Conservation (phyloP, 2,797 vertebrate species). For the Streptopelia turtur region DNA sequence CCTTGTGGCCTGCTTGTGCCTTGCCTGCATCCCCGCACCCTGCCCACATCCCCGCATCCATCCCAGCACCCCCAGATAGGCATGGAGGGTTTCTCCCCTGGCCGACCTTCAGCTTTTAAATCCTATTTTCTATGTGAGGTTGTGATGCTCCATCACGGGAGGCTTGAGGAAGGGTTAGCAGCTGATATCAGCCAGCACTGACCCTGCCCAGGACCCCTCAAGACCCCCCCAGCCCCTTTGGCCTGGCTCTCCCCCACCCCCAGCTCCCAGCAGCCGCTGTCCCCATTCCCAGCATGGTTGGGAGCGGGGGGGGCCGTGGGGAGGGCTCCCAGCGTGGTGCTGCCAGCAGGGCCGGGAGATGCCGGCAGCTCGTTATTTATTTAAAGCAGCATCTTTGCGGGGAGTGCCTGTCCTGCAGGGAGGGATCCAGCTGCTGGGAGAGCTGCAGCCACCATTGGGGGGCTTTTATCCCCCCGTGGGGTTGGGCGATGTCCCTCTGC, state of each 20-base stretch:
- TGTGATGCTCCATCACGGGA: background rate
- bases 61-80: background rate
- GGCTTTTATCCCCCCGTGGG: background rate
- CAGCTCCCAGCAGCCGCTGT: background rate
- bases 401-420: background rate
- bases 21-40: background rate
- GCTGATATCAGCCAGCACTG: background rate
- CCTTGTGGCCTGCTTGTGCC: background rate
- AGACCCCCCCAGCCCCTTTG: background rate
- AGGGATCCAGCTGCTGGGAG: background rate
- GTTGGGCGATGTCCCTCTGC: background rate
- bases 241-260: background rate
- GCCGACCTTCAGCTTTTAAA: background rate
- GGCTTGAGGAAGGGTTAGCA: background rate
- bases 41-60: background rate
- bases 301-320: background rate
- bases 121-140: background rate
- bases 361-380: constrained; percentile 30
- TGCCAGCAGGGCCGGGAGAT: background rate
- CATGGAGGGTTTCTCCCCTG: background rate
- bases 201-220: background rate
- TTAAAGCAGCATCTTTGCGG: constrained; percentile 4
- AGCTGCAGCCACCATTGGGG: background rate
- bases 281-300: background rate
- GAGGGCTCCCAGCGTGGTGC: constrained; percentile 1